phyloP scores from a whole-genome alignment of 2,113 vertebrate species.

The Odocoileus virginianus region DNA sequence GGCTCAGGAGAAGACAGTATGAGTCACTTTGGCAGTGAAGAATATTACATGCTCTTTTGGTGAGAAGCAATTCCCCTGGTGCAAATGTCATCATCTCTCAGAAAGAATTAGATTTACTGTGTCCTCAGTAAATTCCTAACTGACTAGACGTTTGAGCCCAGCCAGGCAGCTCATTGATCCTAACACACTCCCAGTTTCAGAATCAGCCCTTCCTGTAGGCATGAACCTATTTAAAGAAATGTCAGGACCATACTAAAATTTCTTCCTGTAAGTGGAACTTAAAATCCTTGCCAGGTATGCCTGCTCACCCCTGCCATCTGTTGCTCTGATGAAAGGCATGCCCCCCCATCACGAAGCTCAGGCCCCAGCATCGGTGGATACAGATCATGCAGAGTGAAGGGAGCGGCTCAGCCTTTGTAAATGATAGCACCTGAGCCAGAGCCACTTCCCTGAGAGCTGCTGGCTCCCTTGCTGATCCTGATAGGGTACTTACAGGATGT shows the following conservation, averaged over 20 bases:
- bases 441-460: background rate
- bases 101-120: background rate
- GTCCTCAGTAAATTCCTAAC: background rate
- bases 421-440: background rate
- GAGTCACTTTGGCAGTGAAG: background rate
- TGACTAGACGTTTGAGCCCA: background rate
- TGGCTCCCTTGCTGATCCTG: background rate
- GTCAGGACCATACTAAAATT: background rate
- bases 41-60: background rate
- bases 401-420: background rate
- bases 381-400: background rate
- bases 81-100: background rate
- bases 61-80: background rate
- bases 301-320: background rate
- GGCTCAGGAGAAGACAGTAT: background rate
- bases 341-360: background rate
- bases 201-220: background rate
- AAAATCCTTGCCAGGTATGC: background rate
- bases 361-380: background rate
- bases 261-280: background rate
- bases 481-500: background rate
- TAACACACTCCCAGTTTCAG: background rate
- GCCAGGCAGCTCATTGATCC: background rate
- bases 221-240: conserved; percentile 21
- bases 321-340: background rate